Conservation (phyloP, 2,888 invertebrate species). For the Proisotoma minuta region DNA sequence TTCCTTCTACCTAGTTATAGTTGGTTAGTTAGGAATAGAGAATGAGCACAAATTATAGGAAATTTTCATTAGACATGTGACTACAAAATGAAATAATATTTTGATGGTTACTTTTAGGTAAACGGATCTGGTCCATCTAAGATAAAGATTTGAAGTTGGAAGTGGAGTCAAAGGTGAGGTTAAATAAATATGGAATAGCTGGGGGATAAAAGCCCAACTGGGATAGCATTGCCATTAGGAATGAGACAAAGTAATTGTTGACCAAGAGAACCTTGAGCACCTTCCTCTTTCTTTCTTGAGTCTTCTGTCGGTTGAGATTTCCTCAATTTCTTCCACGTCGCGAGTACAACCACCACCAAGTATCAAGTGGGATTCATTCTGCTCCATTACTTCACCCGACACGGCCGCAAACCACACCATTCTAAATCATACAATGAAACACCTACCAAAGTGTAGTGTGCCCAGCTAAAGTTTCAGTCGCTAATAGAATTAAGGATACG, state of each 20-base stretch:
- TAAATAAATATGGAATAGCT: background rate
- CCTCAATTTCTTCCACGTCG: background rate
- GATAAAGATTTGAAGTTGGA: too few relatives aligned
- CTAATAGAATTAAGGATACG: too few relatives aligned
- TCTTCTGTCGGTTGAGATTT: conserved; percentile 1
- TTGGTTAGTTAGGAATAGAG: too few relatives aligned
- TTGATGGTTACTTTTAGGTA: too few relatives aligned
- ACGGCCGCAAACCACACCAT: conserved; percentile 1
- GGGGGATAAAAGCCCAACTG: conserved; percentile 1
- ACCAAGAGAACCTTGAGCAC: background rate
- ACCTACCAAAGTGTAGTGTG: too few relatives aligned
- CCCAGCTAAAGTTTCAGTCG: too few relatives aligned
- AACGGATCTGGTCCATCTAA: too few relatives aligned
- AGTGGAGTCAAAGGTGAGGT: background rate
- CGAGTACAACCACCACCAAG: background rate
- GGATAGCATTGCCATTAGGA: background rate
- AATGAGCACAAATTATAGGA: too few relatives aligned
- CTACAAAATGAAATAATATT: too few relatives aligned
- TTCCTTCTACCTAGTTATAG: too few relatives aligned
- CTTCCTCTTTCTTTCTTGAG: background rate
- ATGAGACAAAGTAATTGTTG: conserved; percentile 1
- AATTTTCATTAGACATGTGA: too few relatives aligned
- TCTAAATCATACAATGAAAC: too few relatives aligned
- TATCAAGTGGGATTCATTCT: conserved; percentile 6
- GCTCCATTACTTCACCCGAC: conserved; percentile 20